A percentile compares a stretch with the other conserved stretches of the same genome.
phyloP scores from a whole-genome alignment of 2,113 vertebrate species.

The Pseudopodoces humilis region DNA sequence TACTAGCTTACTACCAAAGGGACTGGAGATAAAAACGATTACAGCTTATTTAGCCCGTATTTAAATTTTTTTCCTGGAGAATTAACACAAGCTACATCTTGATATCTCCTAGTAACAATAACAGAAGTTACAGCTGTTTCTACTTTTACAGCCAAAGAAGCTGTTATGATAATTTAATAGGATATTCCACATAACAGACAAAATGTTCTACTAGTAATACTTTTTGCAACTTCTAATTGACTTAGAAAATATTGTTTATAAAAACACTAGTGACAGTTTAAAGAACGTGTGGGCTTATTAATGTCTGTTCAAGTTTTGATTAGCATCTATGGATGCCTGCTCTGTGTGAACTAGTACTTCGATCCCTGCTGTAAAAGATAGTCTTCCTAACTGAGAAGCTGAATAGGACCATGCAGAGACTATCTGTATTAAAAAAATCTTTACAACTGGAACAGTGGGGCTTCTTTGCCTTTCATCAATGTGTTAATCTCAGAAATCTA shows the following conservation, averaged over 20 bases:
- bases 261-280: not conserved
- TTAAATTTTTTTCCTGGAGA: not conserved
- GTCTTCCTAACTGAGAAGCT: not conserved
- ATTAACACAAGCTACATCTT: not conserved
- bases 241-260: not conserved
- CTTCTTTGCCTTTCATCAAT: not conserved
- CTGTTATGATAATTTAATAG: not conserved
- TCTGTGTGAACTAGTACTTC: not conserved
- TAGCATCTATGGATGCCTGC: not conserved
- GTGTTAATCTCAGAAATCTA: conserved; percentile 4
- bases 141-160: not conserved
- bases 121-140: not conserved
- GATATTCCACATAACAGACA: not conserved
- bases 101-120: not conserved
- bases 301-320: not conserved
- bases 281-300: not conserved
- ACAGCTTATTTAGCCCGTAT: not conserved
- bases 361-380: not conserved
- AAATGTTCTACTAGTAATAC: not conserved
- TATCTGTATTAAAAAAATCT: not conserved
- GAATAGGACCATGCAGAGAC: not conserved
- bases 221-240: not conserved
- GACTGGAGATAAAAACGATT: not conserved
- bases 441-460: not conserved
- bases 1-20: not conserved